These are phyloP conservation scores for Eretmochelys imbricata DNA, from an alignment of 2,113 vertebrate genomes.

Conservation along the genomic window DNA sequence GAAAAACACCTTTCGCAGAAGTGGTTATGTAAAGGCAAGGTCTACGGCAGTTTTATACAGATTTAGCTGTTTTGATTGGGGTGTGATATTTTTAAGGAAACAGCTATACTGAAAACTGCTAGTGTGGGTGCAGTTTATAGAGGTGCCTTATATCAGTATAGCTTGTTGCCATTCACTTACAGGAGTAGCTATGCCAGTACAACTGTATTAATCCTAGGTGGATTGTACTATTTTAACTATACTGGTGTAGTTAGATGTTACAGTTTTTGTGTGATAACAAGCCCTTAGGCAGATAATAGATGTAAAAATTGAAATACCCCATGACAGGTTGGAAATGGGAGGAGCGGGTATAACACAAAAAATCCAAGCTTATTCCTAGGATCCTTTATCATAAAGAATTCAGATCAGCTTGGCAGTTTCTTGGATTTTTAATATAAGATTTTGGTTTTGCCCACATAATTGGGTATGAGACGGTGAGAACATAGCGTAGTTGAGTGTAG, in stretches of 20 bases:
- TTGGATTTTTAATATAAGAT: neutral
- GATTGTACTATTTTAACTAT: neutral
- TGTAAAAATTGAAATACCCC: neutral
- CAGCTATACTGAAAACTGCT: neutral
- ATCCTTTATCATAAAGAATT: neutral
- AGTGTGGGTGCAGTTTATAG: neutral
- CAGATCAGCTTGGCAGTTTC: neutral
- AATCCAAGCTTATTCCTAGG: neutral
- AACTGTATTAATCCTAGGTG: neutral
- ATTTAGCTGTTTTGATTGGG: neutral
- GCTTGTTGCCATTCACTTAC: neutral
- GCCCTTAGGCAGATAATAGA: neutral
- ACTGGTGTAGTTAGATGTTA: neutral
- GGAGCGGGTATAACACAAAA: neutral
- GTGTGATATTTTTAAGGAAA: neutral
- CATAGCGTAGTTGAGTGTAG: neutral
- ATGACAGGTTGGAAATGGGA: neutral
- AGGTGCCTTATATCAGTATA: neutral
- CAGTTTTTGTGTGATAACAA: neutral
- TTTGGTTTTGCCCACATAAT: neutral
- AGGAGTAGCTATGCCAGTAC: neutral
- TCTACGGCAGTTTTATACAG: neutral
- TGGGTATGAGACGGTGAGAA: neutral
- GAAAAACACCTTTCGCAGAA: neutral
- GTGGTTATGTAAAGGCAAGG: neutral